phyloP scores from a whole-genome alignment of 2,113 vertebrate species.

The Ceyx margarethae region DNA sequence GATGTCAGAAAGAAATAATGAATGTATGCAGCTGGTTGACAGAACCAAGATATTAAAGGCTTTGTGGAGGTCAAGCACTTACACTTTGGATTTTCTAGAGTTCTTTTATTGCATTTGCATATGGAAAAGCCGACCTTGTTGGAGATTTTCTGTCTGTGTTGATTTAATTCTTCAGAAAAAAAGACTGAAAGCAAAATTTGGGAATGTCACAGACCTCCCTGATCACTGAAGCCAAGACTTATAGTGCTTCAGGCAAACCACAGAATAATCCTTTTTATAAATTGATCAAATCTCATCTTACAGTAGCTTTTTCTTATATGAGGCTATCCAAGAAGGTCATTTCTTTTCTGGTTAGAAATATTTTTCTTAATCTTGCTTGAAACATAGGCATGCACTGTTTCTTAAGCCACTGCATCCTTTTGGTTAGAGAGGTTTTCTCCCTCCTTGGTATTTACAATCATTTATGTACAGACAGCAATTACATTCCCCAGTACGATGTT shows the following conservation, averaged over 20 bases:
- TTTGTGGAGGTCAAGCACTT: neutral
- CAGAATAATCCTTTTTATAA: neutral
- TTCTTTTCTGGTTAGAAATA: neutral
- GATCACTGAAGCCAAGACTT: neutral
- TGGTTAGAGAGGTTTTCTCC: neutral
- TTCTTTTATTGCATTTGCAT: neutral
- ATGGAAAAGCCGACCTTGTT: neutral
- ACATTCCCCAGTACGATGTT: too few species aligned
- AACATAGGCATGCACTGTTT: rapidly evolving
- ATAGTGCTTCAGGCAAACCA: neutral
- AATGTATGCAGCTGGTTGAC: neutral
- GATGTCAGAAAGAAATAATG: neutral
- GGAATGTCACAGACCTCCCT: neutral
- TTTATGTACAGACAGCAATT: neutral
- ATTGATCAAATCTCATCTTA: neutral
- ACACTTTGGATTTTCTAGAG: neutral
- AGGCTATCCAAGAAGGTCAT: neutral
- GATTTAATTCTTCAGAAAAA: neutral
- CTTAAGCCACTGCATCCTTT: neutral
- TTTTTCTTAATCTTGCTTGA: neutral
- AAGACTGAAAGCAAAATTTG: neutral
- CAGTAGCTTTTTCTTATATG: neutral
- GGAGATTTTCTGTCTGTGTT: neutral
- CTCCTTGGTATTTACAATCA: neutral
- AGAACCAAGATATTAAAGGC: neutral